Evolutionary conservation across 2,888 invertebrate species (phyloP).

Genomic region (Tenthredo scrophulariae): DNA sequence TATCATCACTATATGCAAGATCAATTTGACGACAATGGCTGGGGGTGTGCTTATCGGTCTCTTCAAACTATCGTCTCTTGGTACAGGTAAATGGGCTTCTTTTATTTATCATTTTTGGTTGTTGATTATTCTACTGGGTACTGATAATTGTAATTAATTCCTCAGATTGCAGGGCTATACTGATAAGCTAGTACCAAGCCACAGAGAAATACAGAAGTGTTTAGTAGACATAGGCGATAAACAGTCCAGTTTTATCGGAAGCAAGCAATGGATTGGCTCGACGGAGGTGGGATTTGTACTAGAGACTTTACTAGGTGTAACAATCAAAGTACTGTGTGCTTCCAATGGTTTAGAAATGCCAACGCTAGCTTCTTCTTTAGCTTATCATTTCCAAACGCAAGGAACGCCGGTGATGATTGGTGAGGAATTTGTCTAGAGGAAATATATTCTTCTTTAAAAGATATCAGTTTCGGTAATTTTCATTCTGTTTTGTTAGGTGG

Average conservation of each 20-base stretch:
- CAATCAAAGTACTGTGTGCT: conserved; percentile 91
- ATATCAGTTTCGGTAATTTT: background rate
- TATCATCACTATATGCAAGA: conserved; percentile 99
- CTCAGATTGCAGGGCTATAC: conserved; percentile 90
- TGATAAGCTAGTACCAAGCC: conserved; percentile 87
- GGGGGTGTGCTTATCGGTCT: conserved; percentile 99
- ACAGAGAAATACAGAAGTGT: conserved; percentile 94
- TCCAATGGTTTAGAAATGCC: conserved; percentile 92
- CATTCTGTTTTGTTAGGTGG: conserved; percentile 84
- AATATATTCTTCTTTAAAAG: background rate
- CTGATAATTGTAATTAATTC: conserved; percentile 10
- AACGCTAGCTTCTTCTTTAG: conserved; percentile 89
- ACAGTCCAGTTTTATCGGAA: conserved; percentile 90
- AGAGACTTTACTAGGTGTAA: conserved; percentile 88
- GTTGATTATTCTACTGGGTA: conserved; percentile 77
- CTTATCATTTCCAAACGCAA: conserved; percentile 93
- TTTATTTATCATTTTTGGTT: background rate
- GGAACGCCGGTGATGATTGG: conserved; percentile 99
- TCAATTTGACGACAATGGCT: conserved; percentile 96
- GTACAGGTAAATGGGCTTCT: conserved; percentile 84
- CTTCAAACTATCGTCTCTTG: conserved; percentile 98
- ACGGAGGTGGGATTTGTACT: conserved; percentile 97
- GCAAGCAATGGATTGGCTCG: conserved; percentile 98
- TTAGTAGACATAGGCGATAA: conserved; percentile 97
- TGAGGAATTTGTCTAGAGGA: conserved; percentile 67